Percentiles rank a stretch among this genome's conserved stretches.
Conservation (phyloP, 2,113 vertebrate species). For the Vireo altiloquus region DNA sequence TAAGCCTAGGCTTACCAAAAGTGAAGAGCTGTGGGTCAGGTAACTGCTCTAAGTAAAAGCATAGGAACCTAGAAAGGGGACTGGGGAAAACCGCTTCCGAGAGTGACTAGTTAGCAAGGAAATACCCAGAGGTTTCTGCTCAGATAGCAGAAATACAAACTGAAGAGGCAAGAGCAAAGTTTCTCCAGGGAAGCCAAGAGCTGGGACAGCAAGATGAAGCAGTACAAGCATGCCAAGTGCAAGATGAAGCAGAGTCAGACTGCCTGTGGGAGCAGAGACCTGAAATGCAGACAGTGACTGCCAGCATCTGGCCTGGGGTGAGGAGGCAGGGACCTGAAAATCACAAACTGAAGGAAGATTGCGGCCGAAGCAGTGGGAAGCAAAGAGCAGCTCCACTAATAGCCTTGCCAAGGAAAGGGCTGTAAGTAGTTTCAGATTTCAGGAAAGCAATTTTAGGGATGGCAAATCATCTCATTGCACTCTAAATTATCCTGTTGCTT, state of each 20-base stretch:
- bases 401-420: neutral
- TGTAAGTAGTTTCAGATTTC: neutral
- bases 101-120: neutral
- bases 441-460: constrained; percentile 38
- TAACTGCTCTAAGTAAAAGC: neutral
- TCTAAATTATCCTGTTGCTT: neutral
- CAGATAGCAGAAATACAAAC: neutral
- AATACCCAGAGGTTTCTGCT: neutral
- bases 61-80: neutral
- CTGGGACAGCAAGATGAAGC: rapidly evolving
- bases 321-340: neutral
- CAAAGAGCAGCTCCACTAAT: neutral
- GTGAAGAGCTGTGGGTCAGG: neutral
- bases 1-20: neutral
- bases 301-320: too few species aligned
- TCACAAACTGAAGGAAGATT: neutral
- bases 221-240: rapidly evolving
- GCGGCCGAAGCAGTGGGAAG: neutral
- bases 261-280: neutral
- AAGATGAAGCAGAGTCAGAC: neutral
- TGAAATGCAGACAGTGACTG: neutral
- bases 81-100: neutral
- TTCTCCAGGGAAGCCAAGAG: neutral
- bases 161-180: neutral
- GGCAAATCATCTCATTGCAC: constrained; percentile 12